A percentile compares a stretch with the other conserved stretches of the same genome.
Evolutionary conservation across 2,797 vertebrate species (phyloP).

Genomic region (Galaxias olidus): DNA sequence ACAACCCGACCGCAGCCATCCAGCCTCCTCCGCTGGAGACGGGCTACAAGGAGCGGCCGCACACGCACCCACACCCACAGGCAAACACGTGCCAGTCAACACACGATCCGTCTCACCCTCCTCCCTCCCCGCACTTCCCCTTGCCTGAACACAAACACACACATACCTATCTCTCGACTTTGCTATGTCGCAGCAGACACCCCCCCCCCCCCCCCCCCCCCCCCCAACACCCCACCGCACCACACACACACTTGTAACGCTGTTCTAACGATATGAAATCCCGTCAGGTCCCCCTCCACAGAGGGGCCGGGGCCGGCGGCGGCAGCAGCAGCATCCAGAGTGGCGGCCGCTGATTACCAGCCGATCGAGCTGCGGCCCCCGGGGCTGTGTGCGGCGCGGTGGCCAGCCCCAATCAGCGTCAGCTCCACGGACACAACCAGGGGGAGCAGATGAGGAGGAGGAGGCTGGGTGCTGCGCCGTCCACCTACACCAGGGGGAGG

Average conservation of each 20-base stretch:
- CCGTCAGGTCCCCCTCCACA: conserved; percentile 34
- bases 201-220: not conserved
- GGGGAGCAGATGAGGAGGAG: conserved; percentile 26
- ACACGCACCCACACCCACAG: not conserved
- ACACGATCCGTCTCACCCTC: not conserved
- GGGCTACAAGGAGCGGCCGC: not conserved
- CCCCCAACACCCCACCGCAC: not conserved
- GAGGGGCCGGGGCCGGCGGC: too few relatives aligned
- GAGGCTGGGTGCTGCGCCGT: conserved; percentile 25
- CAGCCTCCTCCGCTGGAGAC: not conserved
- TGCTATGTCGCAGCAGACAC: not conserved
- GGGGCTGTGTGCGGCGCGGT: conserved; percentile 47
- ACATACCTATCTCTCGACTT: not conserved
- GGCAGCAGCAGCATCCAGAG: conserved; percentile 22
- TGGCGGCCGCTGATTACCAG: conserved; percentile 65
- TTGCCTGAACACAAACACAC: not conserved
- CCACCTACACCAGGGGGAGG: not conserved
- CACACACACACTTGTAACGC: conserved; percentile 7
- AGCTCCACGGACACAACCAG: conserved; percentile 33
- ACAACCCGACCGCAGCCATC: not conserved
- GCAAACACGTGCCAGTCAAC: not conserved
- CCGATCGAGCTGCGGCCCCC: conserved; percentile 67
- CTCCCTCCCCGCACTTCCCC: not conserved
- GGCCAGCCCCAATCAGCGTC: conserved; percentile 59
- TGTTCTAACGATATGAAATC: conserved; percentile 17